phyloP scores from a whole-genome alignment of 2,113 vertebrate genomes.

The Sminthopsis crassicaudata region DNA sequence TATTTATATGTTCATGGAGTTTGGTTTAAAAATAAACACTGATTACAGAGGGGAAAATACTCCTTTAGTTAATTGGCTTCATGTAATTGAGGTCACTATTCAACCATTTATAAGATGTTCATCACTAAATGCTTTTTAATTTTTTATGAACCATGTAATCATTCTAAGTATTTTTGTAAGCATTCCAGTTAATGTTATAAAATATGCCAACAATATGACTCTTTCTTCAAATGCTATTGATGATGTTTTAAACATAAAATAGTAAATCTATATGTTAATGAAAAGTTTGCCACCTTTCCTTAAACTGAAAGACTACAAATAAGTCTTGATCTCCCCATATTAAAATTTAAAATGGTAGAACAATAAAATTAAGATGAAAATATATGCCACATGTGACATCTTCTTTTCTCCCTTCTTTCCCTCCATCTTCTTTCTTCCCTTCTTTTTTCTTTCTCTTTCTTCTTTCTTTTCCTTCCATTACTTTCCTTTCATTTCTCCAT shows the following conservation, averaged over 20 bases:
- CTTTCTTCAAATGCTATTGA: conserved; percentile 33
- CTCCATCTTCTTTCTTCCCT: background rate
- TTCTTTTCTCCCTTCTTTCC: background rate
- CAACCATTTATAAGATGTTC: conserved; percentile 40
- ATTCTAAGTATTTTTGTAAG: conserved; percentile 43
- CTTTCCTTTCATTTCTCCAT: too few species aligned
- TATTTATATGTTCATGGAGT: background rate
- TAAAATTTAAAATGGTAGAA: conserved; percentile 36
- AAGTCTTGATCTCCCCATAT: background rate
- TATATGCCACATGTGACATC: conserved; percentile 7
- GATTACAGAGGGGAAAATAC: conserved; percentile 33
- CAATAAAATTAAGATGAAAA: conserved; percentile 5
- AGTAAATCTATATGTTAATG: conserved; percentile 11
- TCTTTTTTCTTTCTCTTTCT: background rate
- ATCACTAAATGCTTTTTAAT: conserved; percentile 49
- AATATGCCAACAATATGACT: background rate
- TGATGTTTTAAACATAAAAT: conserved; percentile 31
- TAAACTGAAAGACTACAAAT: conserved; percentile 23
- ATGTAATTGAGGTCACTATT: conserved; percentile 30
- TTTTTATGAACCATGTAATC: conserved; percentile 64
- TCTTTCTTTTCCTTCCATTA: background rate
- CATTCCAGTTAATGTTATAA: conserved; percentile 13
- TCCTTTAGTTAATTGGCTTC: conserved; percentile 38
- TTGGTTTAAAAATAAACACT: conserved; percentile 52
- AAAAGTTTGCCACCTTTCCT: background rate